Base-by-base conservation (phyloP, 1,140 invertebrate genomes). In the Nymphalis io region DNA sequence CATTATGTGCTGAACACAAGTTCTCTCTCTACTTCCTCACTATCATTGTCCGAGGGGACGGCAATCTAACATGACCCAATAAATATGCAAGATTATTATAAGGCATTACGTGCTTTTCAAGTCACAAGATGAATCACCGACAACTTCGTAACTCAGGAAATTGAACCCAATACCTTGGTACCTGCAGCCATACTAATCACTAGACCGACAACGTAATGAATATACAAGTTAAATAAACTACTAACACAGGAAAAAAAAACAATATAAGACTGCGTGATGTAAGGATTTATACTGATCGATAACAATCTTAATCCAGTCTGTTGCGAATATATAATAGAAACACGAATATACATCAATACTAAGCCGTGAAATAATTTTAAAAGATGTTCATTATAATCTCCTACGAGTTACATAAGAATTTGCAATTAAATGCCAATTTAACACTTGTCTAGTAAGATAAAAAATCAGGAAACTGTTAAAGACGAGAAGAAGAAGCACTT, bases 401-500 rank as follows among this genome's bases (percentile, higher is more conserved):
- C 27, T 63, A 38, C n/a, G n/a, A n/a, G n/a, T n/a, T n/a, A 51
- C 23, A 48, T 38, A 38, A 64, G 38, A 38, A 57, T 64, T 64
- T 42, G 39, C 51, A 57, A 64, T 64, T 55, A 63, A 20, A 60
- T 44, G 57, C 62, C 42, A 64, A 70, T 65, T 70, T 60, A 70
- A 65, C 57, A 20, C 55, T 64, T 70, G 57, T 57, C 23, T 70
- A 46, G 4, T 65, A 42, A 60, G 16, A 71, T 70, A 64, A 81
- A 84, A 42, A 78, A 81, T 77, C 73, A 75, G 84, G 81, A 87
- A 85, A 73, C 66, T 72, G 72, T 81, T 75, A 42, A 60, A 64
- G 53, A 64, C 60, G 64, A 68, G 68, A 81, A 73, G 75, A 78
- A 80, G 81, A 80, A 80, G 66, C 81, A 82, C 80, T 84, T 84